A percentile compares a stretch with the other conserved stretches of the same genome.
phyloP scores from a whole-genome alignment of 2,113 vertebrate species.

The Centropus bengalensis region DNA sequence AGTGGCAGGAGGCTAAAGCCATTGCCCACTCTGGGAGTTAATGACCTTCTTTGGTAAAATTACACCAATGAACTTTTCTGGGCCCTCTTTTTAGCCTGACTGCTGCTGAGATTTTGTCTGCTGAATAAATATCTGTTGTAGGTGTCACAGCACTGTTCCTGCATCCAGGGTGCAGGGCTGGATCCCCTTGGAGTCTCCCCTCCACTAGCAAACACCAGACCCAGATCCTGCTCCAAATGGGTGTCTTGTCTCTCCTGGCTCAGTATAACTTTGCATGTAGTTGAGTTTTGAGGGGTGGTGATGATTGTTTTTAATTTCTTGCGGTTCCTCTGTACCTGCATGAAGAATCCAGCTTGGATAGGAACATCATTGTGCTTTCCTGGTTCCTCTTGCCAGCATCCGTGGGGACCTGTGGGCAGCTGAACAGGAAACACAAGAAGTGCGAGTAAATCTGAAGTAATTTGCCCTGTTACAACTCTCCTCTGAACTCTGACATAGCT shows the following conservation, averaged over 20 bases:
- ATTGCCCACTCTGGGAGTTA: rapidly evolving
- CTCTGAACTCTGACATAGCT: not conserved
- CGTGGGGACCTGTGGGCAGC: not conserved
- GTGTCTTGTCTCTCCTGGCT: not conserved
- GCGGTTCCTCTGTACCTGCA: not conserved
- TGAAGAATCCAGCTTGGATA: not conserved
- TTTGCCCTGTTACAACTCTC: not conserved
- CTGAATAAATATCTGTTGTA: not conserved
- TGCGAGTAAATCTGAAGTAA: not conserved
- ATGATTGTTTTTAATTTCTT: not conserved
- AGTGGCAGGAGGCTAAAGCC: not conserved
- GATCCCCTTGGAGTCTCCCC: rapidly evolving
- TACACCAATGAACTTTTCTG: not conserved
- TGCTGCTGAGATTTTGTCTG: not conserved
- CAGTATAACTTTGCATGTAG: not conserved
- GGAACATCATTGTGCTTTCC: rapidly evolving
- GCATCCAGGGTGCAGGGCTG: rapidly evolving
- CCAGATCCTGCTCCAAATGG: not conserved
- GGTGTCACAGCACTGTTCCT: not conserved
- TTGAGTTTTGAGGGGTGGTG: not conserved
- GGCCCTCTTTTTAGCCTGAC: not conserved
- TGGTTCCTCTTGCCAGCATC: not conserved
- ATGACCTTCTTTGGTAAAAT: not conserved
- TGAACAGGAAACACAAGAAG: not conserved
- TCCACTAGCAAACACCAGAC: not conserved